Conservation (phyloP, 2,797 vertebrate species). For the Setipinna tenuifilis region DNA sequence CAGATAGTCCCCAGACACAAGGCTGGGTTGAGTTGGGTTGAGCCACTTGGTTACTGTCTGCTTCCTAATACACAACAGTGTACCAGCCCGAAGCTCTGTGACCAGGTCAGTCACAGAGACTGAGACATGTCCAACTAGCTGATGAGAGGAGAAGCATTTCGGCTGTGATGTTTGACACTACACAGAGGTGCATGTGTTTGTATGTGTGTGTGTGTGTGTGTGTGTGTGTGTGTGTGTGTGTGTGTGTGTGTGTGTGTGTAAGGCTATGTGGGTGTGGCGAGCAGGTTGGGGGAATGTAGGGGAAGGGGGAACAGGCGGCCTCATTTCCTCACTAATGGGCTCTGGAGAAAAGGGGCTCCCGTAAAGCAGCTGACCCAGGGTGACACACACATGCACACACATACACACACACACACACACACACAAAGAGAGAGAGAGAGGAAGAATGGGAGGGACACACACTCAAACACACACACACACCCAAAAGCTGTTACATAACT, state of each 20-base stretch:
- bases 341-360: conserved; percentile 67
- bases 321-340: conserved; percentile 79
- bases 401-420: conserved; percentile 27
- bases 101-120: not conserved
- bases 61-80: conserved; percentile 8
- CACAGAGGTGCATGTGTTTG: conserved; percentile 27
- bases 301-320: conserved; percentile 59
- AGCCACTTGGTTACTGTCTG: not conserved
- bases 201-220: conserved; percentile 24
- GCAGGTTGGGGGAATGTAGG: conserved; percentile 36
- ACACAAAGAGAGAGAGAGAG: not conserved
- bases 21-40: not conserved
- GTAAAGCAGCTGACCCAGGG: conserved; percentile 71
- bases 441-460: not conserved
- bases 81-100: not conserved
- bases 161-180: conserved; percentile 7
- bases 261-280: conserved; percentile 44
- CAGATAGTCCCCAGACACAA: not conserved
- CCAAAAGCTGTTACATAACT: conserved; percentile 29
- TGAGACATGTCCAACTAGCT: not conserved
- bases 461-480: not conserved
- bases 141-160: not conserved
- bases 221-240: not conserved
- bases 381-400: conserved; percentile 48
- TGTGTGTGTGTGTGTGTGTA: conserved; percentile 14